A percentile compares a stretch with the other conserved stretches of the same genome.
These are phyloP conservation scores for Blastobasis lacticolella DNA, from an alignment of 2,888 invertebrate species.

Conservation along the genomic window DNA sequence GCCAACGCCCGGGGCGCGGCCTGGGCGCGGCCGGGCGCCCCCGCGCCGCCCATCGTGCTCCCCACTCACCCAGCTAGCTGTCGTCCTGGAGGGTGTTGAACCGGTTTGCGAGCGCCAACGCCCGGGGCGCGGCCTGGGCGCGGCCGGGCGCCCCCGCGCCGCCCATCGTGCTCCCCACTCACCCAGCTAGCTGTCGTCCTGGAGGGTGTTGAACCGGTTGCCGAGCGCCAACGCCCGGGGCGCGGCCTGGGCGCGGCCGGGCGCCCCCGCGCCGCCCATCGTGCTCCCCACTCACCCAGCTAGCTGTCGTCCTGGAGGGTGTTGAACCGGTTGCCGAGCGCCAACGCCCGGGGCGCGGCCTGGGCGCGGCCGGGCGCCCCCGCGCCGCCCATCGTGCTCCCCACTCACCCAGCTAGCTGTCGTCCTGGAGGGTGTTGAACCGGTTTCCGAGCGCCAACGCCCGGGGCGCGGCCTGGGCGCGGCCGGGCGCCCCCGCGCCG, in stretches of 20 bases:
- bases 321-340: slow-evolving; percentile 59
- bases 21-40: slow-evolving; percentile 16
- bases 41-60: background rate
- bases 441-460: slow-evolving; percentile 55
- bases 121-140: slow-evolving; percentile 23
- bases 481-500: slow-evolving; percentile 44
- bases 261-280: slow-evolving; percentile 24
- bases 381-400: too few relatives aligned
- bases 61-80: slow-evolving; percentile 51
- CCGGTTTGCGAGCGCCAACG: slow-evolving; percentile 56
- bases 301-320: slow-evolving; percentile 59
- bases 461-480: slow-evolving; percentile 27
- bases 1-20: slow-evolving; percentile 37
- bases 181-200: slow-evolving; percentile 62
- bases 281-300: slow-evolving; percentile 49
- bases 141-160: slow-evolving; percentile 12
- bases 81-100: slow-evolving; percentile 57
- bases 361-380: slow-evolving; percentile 17
- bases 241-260: slow-evolving; percentile 13
- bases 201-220: slow-evolving; percentile 56
- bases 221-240: slow-evolving; percentile 50
- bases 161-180: background rate
- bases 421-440: slow-evolving; percentile 53
- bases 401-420: slow-evolving; percentile 56
- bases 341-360: slow-evolving; percentile 34